These are phyloP conservation scores for Caenorhabditis sp. DNA, from an alignment of 2,888 invertebrate genomes.

Conservation along the genomic window DNA sequence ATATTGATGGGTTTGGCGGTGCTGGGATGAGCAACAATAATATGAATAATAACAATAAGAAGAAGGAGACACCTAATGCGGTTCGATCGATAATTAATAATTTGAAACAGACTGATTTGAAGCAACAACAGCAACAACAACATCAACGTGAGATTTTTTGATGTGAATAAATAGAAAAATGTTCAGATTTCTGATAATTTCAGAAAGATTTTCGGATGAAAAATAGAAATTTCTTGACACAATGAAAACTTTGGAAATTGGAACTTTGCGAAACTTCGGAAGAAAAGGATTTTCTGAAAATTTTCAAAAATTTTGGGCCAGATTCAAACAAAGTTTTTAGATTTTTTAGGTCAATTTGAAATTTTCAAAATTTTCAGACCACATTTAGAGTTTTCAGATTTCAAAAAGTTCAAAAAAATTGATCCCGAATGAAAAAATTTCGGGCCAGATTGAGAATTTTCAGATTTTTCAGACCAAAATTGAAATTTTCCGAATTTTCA, in stretches of 20 bases:
- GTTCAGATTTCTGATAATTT: not conserved
- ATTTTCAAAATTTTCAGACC: too few relatives aligned
- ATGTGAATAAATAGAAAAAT: slow-evolving; percentile 8
- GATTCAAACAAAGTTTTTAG: too few relatives aligned
- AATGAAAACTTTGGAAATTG: too few relatives aligned
- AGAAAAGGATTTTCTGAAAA: slow-evolving; percentile 2
- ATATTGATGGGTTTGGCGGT: slow-evolving; percentile 29
- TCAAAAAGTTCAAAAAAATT: too few relatives aligned
- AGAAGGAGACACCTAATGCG: slow-evolving; percentile 23
- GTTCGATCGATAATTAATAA: slow-evolving; percentile 51
- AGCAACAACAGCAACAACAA: slow-evolving; percentile 11
- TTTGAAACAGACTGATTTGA: slow-evolving; percentile 33
- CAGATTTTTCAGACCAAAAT: too few relatives aligned
- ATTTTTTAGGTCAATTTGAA: too few relatives aligned
- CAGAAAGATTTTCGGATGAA: too few relatives aligned
- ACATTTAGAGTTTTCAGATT: too few relatives aligned
- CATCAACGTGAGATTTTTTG: not conserved
- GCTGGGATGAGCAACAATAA: not conserved
- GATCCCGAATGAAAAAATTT: too few relatives aligned
- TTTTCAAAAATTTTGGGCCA: not conserved
- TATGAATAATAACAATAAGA: slow-evolving; percentile 1
- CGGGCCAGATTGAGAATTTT: too few relatives aligned
- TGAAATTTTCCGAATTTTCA: too few relatives aligned
- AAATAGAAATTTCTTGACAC: too few relatives aligned
- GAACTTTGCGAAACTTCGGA: not conserved